A percentile compares a stretch with the other conserved stretches of the same genome.
Conservation (phyloP, 2,888 invertebrate genomes). For the Macaria notata region DNA sequence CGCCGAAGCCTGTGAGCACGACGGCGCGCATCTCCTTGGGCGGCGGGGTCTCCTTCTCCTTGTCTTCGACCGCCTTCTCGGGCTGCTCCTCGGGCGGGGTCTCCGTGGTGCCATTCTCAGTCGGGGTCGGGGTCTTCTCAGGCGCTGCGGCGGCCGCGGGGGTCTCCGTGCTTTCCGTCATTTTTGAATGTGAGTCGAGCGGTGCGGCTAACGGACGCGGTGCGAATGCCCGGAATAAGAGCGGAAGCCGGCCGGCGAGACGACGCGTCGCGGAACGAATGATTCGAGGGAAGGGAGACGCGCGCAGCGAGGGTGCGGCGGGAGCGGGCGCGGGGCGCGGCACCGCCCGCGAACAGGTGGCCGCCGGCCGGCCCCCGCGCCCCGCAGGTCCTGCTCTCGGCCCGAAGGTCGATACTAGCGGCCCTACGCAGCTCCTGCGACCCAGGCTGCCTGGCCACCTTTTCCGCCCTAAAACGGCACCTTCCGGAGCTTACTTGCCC, state of each 20-base stretch:
- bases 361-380: slow-evolving; percentile 55
- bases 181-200: slow-evolving; percentile 54
- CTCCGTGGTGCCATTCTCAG: slow-evolving; percentile 76
- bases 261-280: slow-evolving; percentile 79
- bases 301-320: slow-evolving; percentile 58
- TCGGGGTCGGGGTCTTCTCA: slow-evolving; percentile 82
- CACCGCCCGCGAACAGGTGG: slow-evolving; percentile 68
- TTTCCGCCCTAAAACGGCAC: slow-evolving; percentile 38
- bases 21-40: slow-evolving; percentile 93
- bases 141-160: slow-evolving; percentile 73
- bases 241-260: slow-evolving; percentile 70
- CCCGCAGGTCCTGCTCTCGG: slow-evolving; percentile 67
- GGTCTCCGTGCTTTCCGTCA: slow-evolving; percentile 80
- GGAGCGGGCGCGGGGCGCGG: slow-evolving; percentile 36
- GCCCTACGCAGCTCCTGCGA: slow-evolving; percentile 46
- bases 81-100: slow-evolving; percentile 76
- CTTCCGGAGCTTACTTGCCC: slow-evolving; percentile 42
- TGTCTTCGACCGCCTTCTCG: slow-evolving; percentile 80
- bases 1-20: slow-evolving; percentile 92
- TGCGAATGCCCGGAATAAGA: slow-evolving; percentile 61
- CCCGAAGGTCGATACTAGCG: slow-evolving; percentile 54
- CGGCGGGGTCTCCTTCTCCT: slow-evolving; percentile 79
- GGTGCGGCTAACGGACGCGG: slow-evolving; percentile 65
- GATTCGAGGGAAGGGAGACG: slow-evolving; percentile 73
- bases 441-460: slow-evolving; percentile 32